Percentiles rank a stretch among this genome's conserved stretches.
Conservation (phyloP, 2,113 vertebrate genomes). For the Manacus vitellinus region DNA sequence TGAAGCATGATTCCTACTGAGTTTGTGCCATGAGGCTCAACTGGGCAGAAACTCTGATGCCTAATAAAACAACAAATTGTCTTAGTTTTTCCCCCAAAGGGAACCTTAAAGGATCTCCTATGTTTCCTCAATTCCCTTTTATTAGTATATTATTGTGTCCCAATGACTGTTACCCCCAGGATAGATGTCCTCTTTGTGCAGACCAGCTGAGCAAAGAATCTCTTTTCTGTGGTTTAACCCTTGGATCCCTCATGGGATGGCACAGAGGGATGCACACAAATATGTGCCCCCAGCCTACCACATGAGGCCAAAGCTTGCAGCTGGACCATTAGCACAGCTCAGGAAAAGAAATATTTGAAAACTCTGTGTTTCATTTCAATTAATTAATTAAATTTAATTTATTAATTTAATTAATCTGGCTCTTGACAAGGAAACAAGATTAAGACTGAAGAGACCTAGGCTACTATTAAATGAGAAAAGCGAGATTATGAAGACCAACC, state of each 20-base stretch:
- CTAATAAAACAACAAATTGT: background rate
- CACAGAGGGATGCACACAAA: background rate
- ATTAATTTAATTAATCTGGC: background rate
- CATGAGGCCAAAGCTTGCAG: background rate
- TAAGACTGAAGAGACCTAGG: background rate
- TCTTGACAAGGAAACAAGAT: background rate
- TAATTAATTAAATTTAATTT: too few relatives aligned
- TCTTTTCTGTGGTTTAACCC: background rate
- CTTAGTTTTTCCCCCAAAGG: background rate
- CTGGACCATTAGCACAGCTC: background rate
- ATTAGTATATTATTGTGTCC: background rate
- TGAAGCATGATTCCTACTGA: background rate
- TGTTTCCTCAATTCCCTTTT: background rate
- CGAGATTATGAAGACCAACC: background rate
- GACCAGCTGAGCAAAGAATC: background rate
- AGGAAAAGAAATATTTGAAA: background rate
- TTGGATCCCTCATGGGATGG: background rate
- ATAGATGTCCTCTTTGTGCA: background rate
- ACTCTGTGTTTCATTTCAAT: background rate
- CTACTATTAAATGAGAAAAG: background rate
- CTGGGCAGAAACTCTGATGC: background rate
- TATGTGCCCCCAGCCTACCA: background rate
- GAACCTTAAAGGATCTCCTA: background rate
- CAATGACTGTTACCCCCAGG: background rate
- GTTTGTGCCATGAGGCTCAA: background rate